Percentiles rank a stretch among this genome's conserved stretches.
Evolutionary conservation across 2,797 vertebrate genomes (phyloP).

Genomic region (Mionectes olivaceus): DNA sequence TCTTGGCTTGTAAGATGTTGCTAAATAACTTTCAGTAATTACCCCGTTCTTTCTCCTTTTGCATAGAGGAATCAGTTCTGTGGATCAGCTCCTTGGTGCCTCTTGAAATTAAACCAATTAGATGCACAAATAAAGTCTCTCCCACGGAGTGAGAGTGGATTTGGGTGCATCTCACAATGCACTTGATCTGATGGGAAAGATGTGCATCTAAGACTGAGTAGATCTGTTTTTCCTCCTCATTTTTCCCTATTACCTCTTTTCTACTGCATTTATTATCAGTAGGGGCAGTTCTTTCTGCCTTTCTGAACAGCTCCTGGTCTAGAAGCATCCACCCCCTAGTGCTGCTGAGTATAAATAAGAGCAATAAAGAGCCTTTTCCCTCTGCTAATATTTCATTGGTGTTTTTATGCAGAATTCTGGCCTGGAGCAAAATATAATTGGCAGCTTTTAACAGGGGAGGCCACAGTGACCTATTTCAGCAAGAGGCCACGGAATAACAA

Average conservation of each 20-base stretch:
- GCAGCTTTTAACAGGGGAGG: neutral
- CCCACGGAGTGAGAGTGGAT: fast-evolving
- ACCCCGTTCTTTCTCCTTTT: neutral
- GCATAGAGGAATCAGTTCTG: neutral
- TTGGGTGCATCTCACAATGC: neutral
- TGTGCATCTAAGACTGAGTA: fast-evolving
- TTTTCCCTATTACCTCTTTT: neutral
- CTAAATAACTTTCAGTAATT: neutral
- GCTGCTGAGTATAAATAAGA: neutral
- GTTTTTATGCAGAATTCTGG: conserved; percentile 24
- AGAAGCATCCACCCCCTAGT: neutral
- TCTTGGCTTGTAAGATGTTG: fast-evolving
- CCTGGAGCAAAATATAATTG: conserved; percentile 4
- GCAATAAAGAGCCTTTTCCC: neutral
- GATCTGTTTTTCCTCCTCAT: neutral
- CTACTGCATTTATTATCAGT: neutral
- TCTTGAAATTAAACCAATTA: neutral
- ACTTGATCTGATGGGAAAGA: neutral
- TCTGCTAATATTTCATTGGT: neutral
- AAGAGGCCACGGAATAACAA: neutral
- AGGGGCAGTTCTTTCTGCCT: neutral
- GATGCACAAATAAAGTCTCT: neutral
- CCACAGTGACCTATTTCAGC: conserved; percentile 23
- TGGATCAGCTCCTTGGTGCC: neutral
- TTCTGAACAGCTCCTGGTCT: neutral